Evolutionary conservation across 2,797 vertebrate genomes (phyloP).

Genomic region (Enteromius thamalakanensis): DNA sequence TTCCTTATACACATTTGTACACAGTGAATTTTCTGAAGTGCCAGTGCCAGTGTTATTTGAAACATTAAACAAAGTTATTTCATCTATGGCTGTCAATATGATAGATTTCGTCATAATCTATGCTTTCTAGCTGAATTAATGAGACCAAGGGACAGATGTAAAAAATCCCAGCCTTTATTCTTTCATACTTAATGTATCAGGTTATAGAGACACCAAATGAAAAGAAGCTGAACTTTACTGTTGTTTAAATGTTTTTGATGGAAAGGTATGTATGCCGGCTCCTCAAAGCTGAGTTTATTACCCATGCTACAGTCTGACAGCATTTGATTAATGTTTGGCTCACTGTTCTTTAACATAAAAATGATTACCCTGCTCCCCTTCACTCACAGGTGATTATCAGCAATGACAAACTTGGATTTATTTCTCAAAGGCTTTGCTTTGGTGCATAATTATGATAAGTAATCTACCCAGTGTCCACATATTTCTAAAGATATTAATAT

Average conservation of each 20-base stretch:
- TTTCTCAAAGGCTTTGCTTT: conserved; percentile 46
- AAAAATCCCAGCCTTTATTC: neutral
- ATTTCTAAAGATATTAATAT: too few relatives aligned
- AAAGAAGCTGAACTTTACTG: neutral
- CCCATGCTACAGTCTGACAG: conserved; percentile 63
- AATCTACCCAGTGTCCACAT: neutral
- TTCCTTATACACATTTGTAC: conserved; percentile 2
- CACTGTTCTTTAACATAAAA: conserved; percentile 65
- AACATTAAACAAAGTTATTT: neutral
- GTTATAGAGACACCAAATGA: neutral
- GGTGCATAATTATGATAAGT: conserved; percentile 28
- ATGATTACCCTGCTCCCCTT: conserved; percentile 62
- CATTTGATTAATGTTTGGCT: conserved; percentile 69
- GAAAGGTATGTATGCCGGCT: conserved; percentile 16
- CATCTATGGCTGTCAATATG: neutral
- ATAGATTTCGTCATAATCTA: neutral
- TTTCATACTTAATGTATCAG: neutral
- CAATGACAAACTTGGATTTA: conserved; percentile 66
- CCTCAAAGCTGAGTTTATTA: conserved; percentile 65
- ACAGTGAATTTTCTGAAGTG: neutral
- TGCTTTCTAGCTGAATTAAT: neutral
- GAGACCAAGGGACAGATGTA: neutral
- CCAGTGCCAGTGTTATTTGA: conserved; percentile 4
- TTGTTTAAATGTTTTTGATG: conserved; percentile 19
- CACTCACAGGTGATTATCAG: conserved; percentile 64